A percentile compares a stretch with the other conserved stretches of the same genome.
Evolutionary conservation across 2,888 invertebrate species (phyloP).

Genomic region (Pycnomerus fuliginosus): DNA sequence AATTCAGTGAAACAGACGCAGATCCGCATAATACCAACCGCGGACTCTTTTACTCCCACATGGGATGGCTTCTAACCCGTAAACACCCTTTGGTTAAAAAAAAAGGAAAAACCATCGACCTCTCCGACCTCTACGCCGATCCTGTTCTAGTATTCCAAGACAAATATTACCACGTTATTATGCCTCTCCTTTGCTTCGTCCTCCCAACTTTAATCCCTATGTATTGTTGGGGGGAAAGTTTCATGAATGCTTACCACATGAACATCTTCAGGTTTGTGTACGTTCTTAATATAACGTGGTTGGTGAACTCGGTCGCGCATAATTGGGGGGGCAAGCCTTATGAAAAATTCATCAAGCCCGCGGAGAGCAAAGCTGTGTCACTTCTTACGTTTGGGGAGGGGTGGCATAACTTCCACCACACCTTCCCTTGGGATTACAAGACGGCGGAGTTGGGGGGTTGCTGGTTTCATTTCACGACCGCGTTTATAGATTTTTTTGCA

Average conservation of each 20-base stretch:
- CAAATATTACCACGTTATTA: background rate
- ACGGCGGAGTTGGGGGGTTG: slow-evolving; percentile 76
- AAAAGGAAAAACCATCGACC: slow-evolving; percentile 60
- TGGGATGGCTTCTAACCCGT: background rate
- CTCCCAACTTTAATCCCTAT: background rate
- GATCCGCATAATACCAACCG: background rate
- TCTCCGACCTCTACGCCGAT: background rate
- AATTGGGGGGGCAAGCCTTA: background rate
- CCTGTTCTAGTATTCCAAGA: too few species aligned
- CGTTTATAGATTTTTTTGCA: slow-evolving; percentile 78
- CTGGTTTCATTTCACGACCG: slow-evolving; percentile 71
- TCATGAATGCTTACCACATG: background rate
- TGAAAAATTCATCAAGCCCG: background rate
- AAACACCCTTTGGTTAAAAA: slow-evolving; percentile 63
- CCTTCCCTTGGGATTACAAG: slow-evolving; percentile 84
- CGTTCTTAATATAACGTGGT: background rate
- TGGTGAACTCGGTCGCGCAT: background rate
- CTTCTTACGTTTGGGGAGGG: slow-evolving; percentile 73
- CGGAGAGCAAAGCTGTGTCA: slow-evolving; percentile 66
- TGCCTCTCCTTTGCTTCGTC: background rate
- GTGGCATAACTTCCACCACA: slow-evolving; percentile 87
- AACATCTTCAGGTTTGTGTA: background rate
- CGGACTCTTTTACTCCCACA: background rate
- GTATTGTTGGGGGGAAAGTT: background rate
- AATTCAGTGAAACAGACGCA: background rate